These are phyloP conservation scores for Pterostichus niger DNA, from an alignment of 2,888 invertebrate genomes.

Conservation along the genomic window DNA sequence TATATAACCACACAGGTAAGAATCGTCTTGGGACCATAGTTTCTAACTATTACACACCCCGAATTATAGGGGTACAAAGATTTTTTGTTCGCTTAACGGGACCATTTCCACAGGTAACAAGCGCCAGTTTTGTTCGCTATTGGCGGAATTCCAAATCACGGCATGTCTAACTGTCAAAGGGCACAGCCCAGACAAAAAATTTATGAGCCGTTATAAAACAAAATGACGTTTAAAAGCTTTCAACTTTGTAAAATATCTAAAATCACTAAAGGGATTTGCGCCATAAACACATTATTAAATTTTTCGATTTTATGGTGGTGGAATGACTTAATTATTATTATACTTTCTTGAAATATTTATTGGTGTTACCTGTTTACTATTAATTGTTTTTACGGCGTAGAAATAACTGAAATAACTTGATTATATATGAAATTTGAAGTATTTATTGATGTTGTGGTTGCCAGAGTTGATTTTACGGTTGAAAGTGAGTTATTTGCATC, in stretches of 20 bases:
- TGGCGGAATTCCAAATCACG: slow-evolving; percentile 55
- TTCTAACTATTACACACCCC: slow-evolving; percentile 55
- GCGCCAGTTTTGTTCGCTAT: slow-evolving; percentile 53
- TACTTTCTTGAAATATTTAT: slow-evolving; percentile 5
- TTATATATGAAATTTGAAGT: not conserved
- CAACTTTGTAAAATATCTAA: not conserved
- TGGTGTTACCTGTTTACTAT: not conserved
- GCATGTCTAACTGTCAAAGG: slow-evolving; percentile 47
- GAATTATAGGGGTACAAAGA: slow-evolving; percentile 39
- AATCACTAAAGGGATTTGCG: not conserved
- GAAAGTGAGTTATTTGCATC: slow-evolving; percentile 22
- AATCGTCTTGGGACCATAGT: slow-evolving; percentile 38
- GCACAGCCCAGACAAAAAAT: slow-evolving; percentile 52
- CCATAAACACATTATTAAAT: slow-evolving; percentile 31
- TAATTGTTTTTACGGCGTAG: not conserved
- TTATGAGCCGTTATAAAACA: slow-evolving; percentile 61
- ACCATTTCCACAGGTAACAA: slow-evolving; percentile 41
- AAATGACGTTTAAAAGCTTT: slow-evolving; percentile 56
- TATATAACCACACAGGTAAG: slow-evolving; percentile 56
- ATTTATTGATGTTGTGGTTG: not conserved
- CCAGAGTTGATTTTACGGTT: not conserved
- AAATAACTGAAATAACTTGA: not conserved
- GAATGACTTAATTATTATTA: not conserved
- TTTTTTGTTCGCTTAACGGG: slow-evolving; percentile 39
- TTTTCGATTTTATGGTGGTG: not conserved